These are phyloP conservation scores for Tauraco hartlaubi DNA, from an alignment of 2,797 vertebrate species.

Conservation along the genomic window DNA sequence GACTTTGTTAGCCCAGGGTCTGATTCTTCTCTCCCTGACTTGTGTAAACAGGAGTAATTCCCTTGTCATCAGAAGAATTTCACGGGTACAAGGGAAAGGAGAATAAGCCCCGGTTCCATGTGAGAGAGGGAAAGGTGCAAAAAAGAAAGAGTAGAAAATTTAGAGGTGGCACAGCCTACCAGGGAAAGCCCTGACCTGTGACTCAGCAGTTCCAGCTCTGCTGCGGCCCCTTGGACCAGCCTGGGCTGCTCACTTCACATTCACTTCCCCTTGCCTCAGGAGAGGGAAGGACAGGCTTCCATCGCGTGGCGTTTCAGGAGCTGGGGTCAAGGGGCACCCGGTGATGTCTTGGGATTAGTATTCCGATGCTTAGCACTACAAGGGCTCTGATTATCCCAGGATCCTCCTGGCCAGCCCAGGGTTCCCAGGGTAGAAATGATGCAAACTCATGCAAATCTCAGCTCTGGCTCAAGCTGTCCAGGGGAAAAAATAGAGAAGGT, in stretches of 20 bases:
- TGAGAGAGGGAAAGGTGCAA: not conserved
- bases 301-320: not conserved
- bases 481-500: not conserved
- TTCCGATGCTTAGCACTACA: not conserved
- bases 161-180: not conserved
- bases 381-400: not conserved
- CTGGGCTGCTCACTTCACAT: not conserved
- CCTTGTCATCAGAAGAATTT: slow-evolving; percentile 17
- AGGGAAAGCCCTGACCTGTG: not conserved
- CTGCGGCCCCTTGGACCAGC: not conserved
- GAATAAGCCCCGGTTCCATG: not conserved
- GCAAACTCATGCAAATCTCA: not conserved
- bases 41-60: slow-evolving; percentile 59
- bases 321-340: not conserved
- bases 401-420: not conserved
- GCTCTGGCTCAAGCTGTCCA: not conserved
- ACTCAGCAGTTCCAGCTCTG: not conserved
- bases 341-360: not conserved
- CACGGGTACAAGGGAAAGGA: not conserved
- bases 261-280: rapidly evolving
- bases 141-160: not conserved
- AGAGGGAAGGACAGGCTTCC: not conserved
- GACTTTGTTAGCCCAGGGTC: slow-evolving; percentile 27
- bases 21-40: slow-evolving; percentile 57
- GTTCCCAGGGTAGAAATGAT: not conserved